These are phyloP conservation scores for Brachyhypopomus occidentalis DNA, from an alignment of 2,113 vertebrate species.

Conservation along the genomic window DNA sequence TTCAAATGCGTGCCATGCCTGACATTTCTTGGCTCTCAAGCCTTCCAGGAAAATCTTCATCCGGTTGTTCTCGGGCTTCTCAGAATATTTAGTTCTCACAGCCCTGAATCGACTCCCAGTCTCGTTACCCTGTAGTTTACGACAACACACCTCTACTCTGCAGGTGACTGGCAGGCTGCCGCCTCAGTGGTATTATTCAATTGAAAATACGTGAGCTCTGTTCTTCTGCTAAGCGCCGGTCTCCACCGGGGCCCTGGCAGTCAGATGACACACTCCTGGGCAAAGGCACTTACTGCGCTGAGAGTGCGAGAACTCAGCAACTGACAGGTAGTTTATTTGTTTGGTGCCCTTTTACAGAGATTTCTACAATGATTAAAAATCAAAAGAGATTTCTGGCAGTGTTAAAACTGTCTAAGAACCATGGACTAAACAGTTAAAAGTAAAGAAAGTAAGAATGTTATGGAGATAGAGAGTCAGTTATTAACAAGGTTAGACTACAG, in stretches of 20 bases:
- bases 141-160: conserved; percentile 5
- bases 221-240: background rate
- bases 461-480: background rate
- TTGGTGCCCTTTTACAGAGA: background rate
- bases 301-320: background rate
- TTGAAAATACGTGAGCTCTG: conserved; percentile 19
- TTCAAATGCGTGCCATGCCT: background rate
- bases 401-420: background rate
- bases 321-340: background rate
- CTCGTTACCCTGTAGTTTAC: conserved; percentile 12
- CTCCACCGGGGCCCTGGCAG: background rate
- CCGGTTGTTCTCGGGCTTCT: background rate
- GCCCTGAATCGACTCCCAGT: background rate
- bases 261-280: conserved; percentile 17
- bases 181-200: conserved; percentile 10
- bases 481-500: background rate
- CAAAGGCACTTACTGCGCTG: background rate
- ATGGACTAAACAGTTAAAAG: background rate
- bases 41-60: background rate
- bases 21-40: background rate
- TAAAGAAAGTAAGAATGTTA: background rate
- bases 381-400: background rate
- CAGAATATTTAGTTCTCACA: background rate
- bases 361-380: background rate
- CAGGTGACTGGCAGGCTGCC: conserved; percentile 10